Conservation (phyloP, 1,140 invertebrate genomes). For the Zaprionus africanus region DNA sequence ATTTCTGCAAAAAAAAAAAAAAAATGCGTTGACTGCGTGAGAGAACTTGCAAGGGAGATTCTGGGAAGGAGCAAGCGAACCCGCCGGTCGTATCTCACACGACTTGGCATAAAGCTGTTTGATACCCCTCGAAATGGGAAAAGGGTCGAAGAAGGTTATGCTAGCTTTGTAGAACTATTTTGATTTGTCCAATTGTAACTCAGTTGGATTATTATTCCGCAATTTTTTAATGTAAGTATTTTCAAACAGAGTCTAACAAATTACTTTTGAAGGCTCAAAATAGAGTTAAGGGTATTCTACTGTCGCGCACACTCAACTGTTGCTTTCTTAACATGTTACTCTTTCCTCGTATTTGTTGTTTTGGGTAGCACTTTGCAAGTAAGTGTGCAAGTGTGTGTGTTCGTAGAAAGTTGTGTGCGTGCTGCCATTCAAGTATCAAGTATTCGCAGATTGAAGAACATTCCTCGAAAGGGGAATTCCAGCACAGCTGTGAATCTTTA, state of each 20-base stretch:
- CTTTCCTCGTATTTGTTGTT: background rate
- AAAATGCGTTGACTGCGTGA: slow-evolving; percentile 30
- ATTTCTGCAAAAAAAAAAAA: slow-evolving; percentile 21
- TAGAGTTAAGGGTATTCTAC: background rate
- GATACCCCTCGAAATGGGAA: background rate
- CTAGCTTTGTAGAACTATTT: no score
- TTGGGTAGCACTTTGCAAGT: background rate
- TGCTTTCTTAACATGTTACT: background rate
- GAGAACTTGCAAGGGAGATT: background rate
- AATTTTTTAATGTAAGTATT: no score
- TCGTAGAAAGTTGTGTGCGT: background rate
- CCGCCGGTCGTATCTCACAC: slow-evolving; percentile 24
- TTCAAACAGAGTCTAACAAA: no score
- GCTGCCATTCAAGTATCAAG: background rate
- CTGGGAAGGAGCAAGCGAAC: background rate
- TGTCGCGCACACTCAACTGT: background rate
- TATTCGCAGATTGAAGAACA: background rate
- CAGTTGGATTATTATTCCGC: no score
- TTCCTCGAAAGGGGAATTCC: background rate
- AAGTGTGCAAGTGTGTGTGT: background rate
- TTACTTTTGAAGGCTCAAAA: no score
- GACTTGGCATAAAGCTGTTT: slow-evolving; percentile 13
- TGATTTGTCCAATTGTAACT: no score
- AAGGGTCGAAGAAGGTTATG: background rate
- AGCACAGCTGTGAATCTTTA: background rate